Conservation (phyloP, 1,140 invertebrate genomes). For the Carcinoscorpius rotundicauda region DNA sequence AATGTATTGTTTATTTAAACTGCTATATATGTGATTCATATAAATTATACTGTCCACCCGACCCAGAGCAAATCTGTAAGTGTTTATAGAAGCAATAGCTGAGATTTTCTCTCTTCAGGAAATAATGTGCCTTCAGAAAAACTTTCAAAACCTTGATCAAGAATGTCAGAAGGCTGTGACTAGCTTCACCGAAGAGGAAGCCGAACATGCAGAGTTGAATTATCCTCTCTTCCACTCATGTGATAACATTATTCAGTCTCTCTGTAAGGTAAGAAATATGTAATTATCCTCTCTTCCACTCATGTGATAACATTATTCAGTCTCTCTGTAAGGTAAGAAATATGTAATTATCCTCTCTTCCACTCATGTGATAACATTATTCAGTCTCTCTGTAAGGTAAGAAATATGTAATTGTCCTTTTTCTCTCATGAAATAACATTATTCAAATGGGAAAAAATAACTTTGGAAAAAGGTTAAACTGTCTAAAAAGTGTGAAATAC, state of each 20-base stretch:
- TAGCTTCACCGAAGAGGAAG: conserved; percentile 83
- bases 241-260: conserved; percentile 60
- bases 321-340: conserved; percentile 59
- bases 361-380: conserved; percentile 68
- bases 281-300: conserved; percentile 69
- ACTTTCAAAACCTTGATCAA: conserved; percentile 56
- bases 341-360: conserved; percentile 75
- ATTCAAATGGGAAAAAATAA: conserved; percentile 43
- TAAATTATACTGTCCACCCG: too few species aligned
- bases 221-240: conserved; percentile 70
- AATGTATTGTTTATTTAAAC: too few species aligned
- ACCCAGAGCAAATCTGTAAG: conserved; percentile 5
- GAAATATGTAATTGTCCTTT: conserved; percentile 56
- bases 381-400: conserved; percentile 61
- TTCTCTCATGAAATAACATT: conserved; percentile 61
- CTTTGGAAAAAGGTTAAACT: conserved; percentile 1
- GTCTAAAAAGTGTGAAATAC: not conserved
- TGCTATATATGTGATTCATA: too few species aligned
- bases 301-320: conserved; percentile 70
- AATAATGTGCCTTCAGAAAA: conserved; percentile 82
- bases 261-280: conserved; percentile 62
- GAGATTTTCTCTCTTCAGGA: conserved; percentile 32
- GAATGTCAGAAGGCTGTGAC: conserved; percentile 58
- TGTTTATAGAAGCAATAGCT: conserved; percentile 4
- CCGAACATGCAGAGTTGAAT: conserved; percentile 72